Evolutionary conservation across 2,113 vertebrate species (phyloP).

Genomic region (Jacana jacana): DNA sequence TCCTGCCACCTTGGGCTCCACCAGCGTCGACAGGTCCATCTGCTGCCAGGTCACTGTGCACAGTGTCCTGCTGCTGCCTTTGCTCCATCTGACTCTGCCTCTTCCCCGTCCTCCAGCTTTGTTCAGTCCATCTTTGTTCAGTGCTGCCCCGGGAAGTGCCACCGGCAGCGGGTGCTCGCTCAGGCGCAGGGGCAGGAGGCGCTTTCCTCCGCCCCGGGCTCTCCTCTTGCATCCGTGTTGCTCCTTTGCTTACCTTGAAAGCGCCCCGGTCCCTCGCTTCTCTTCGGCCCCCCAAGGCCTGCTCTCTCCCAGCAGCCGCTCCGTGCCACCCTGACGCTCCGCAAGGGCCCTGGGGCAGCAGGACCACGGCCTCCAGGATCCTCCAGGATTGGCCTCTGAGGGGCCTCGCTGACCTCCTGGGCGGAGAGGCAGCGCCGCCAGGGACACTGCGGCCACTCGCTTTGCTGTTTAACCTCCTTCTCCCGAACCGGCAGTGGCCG

Average conservation of each 20-base stretch:
- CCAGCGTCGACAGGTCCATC: background rate
- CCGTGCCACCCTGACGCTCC: accelerated
- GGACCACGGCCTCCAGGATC: background rate
- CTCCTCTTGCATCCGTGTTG: background rate
- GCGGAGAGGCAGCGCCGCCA: background rate
- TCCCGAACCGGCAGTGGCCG: constrained; percentile 8
- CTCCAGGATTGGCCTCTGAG: background rate
- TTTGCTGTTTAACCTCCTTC: background rate
- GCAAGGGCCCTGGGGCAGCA: accelerated
- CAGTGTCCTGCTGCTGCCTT: background rate
- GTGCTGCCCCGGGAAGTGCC: background rate
- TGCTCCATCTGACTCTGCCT: background rate
- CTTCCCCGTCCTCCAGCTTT: constrained; percentile 14
- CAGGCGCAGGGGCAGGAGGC: accelerated
- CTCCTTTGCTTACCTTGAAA: background rate
- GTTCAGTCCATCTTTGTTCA: constrained; percentile 43
- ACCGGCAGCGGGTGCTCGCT: background rate
- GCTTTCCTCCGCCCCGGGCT: background rate
- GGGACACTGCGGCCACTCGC: background rate
- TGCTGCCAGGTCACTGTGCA: background rate
- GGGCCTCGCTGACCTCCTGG: background rate
- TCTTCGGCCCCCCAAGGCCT: background rate
- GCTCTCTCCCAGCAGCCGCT: background rate
- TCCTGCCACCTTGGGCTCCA: background rate
- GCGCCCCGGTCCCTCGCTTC: background rate